phyloP scores from a whole-genome alignment of 2,113 vertebrate species.

The Chaetodon trifascialis region DNA sequence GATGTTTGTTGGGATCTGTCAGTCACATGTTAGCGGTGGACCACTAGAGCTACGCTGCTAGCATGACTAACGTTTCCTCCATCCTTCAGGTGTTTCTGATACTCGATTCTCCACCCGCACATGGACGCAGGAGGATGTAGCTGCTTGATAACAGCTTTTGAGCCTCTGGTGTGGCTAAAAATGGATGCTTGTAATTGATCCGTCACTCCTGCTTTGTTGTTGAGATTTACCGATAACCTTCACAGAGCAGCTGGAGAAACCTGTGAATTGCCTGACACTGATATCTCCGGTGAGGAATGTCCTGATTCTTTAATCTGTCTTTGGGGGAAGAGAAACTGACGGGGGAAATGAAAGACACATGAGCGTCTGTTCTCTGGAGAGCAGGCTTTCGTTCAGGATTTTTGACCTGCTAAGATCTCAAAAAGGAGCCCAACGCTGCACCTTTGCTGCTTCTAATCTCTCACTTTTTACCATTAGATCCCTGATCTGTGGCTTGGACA shows the following conservation, averaged over 20 bases:
- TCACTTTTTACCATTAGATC: neutral
- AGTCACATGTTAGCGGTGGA: neutral
- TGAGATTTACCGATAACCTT: constrained; percentile 30
- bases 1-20: constrained; percentile 3
- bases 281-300: constrained; percentile 54
- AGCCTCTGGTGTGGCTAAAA: neutral
- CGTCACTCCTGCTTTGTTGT: constrained; percentile 38
- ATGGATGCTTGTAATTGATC: constrained; percentile 6
- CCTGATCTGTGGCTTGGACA: neutral
- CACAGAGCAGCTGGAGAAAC: constrained; percentile 7
- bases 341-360: constrained; percentile 59
- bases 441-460: neutral
- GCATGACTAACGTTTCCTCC: neutral
- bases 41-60: neutral
- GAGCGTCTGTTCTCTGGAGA: constrained; percentile 42
- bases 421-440: neutral
- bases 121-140: neutral
- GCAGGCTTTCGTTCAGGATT: neutral
- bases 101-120: neutral
- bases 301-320: constrained; percentile 51
- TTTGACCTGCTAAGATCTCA: constrained; percentile 5
- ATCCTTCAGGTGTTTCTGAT: neutral
- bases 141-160: neutral
- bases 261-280: constrained; percentile 20
- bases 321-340: constrained; percentile 30